phyloP scores from a whole-genome alignment of 2,797 vertebrate genomes.

The Poecilia picta region DNA sequence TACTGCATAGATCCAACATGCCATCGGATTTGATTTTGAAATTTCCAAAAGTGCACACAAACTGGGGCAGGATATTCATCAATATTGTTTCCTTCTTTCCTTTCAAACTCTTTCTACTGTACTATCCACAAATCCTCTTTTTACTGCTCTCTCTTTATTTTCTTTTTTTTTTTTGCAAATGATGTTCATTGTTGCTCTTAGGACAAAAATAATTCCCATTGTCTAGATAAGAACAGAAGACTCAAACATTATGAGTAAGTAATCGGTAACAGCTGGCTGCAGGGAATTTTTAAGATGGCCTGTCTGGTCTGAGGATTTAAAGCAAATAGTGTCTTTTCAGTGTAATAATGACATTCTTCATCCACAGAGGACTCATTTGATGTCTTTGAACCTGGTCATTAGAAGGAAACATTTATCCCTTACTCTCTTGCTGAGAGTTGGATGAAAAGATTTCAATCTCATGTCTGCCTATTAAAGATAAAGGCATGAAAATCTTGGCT shows the following conservation, averaged over 20 bases:
- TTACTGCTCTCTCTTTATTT: slow-evolving; percentile 35
- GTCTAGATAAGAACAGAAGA: slow-evolving; percentile 25
- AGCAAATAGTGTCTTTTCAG: slow-evolving; percentile 19
- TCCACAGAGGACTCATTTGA: slow-evolving; percentile 14
- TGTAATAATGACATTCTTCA: slow-evolving; percentile 23
- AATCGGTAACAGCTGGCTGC: slow-evolving; percentile 21
- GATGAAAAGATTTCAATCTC: slow-evolving; percentile 12
- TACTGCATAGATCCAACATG: slow-evolving; percentile 38
- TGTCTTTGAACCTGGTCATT: slow-evolving; percentile 9
- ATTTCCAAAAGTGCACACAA: slow-evolving; percentile 22
- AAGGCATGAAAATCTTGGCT: neutral
- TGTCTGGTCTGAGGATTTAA: slow-evolving; percentile 27
- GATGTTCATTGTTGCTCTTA: slow-evolving; percentile 23
- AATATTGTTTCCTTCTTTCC: slow-evolving; percentile 5
- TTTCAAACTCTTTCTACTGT: slow-evolving; percentile 21
- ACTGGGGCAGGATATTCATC: slow-evolving; percentile 43
- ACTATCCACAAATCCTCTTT: slow-evolving; percentile 24
- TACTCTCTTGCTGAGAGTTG: slow-evolving; percentile 14
- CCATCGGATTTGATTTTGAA: slow-evolving; percentile 21
- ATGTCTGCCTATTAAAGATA: neutral
- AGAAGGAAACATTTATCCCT: slow-evolving; percentile 6
- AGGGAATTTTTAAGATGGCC: slow-evolving; percentile 2
- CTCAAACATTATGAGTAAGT: slow-evolving; percentile 29
- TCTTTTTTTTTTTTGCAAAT: slow-evolving; percentile 17
- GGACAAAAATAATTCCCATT: slow-evolving; percentile 21